Evolutionary conservation across 1,140 invertebrate genomes (phyloP), one percentile per base, ranked within the genome.

Genomic region (Drosophila quadrilineata): DNA sequence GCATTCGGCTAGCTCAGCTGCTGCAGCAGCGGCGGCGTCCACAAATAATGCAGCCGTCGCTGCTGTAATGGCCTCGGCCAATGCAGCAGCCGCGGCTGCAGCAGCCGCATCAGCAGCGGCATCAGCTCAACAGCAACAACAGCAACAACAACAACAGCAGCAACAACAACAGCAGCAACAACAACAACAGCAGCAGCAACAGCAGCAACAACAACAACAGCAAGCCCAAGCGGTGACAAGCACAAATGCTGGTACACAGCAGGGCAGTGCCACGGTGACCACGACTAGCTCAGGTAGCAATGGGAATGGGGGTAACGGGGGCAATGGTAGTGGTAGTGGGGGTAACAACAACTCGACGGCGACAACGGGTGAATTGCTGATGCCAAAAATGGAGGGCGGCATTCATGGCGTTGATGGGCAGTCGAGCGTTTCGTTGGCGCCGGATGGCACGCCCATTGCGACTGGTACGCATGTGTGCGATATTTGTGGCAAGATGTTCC

Each of bases 401-500:
- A 88, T 90, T 8, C 90, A 88, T 46, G 91, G 91, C 57, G 90
- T 91, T 33, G 91, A 91, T 74, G 90, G 91, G 3, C 92, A 91
- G 22, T 90, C 17, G 90, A 90, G 90, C 48, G 91, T 90, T 50
- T 90, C 87, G 6, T 88, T 66, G 91, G 93, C 80, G 85, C 92
- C n/a, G 3, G 90, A 91, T 38, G 89, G 88, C 35, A 89, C 91
- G 10, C 88, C 91, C 0, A 91, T 92, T 4, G 91, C 92, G 1
- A 90, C 93, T n/a, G 91, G 92, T 91, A 62, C 93, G 93, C 94
- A 96, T 88, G 92, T 94, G 1, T 96, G 95, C 87, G 95, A 96
- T 89, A 92, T 96, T 49, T 96, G 95, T 75, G 94, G 94, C 33
- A 96, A 96, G 90, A 94, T 95, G 89, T 96, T 96, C 89, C 95